These are phyloP conservation scores for Cactoblastis cactorum DNA, from an alignment of 2,888 invertebrate species.

Conservation along the genomic window DNA sequence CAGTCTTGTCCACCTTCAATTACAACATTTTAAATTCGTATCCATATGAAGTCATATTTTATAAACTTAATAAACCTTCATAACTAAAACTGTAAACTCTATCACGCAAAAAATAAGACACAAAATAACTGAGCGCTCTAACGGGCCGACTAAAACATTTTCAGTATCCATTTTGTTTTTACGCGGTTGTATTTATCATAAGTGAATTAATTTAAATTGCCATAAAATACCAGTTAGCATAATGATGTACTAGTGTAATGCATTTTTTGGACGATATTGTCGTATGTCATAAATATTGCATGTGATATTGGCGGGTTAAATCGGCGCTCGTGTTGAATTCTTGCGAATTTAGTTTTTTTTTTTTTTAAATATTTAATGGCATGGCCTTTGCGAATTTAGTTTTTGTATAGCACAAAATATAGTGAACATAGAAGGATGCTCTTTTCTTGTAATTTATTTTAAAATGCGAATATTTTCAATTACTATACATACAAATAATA, in stretches of 20 bases:
- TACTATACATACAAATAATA: too few species aligned
- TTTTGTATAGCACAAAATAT: background rate
- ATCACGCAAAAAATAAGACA: slow-evolving; percentile 20
- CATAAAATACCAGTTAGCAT: slow-evolving; percentile 66
- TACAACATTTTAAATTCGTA: slow-evolving; percentile 61
- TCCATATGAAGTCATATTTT: slow-evolving; percentile 57
- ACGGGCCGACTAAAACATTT: slow-evolving; percentile 61
- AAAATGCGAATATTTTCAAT: too few species aligned
- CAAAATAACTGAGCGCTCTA: slow-evolving; percentile 28
- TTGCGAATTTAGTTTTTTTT: background rate
- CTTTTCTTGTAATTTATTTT: background rate
- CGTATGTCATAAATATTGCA: slow-evolving; percentile 54
- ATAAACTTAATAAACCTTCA: slow-evolving; percentile 43
- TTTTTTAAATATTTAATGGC: too few species aligned
- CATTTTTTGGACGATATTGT: slow-evolving; percentile 46
- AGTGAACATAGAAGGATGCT: background rate
- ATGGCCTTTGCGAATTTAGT: too few species aligned
- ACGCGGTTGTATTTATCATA: slow-evolving; percentile 57
- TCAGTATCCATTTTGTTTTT: slow-evolving; percentile 61
- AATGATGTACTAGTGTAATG: slow-evolving; percentile 47
- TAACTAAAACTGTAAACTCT: slow-evolving; percentile 22
- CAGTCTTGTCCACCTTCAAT: slow-evolving; percentile 50
- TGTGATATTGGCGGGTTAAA: slow-evolving; percentile 33
- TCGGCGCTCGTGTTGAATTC: background rate
- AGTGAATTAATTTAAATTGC: slow-evolving; percentile 74